These are phyloP conservation scores for Cerastis leucographa DNA, from an alignment of 2,888 invertebrate species.

Conservation along the genomic window DNA sequence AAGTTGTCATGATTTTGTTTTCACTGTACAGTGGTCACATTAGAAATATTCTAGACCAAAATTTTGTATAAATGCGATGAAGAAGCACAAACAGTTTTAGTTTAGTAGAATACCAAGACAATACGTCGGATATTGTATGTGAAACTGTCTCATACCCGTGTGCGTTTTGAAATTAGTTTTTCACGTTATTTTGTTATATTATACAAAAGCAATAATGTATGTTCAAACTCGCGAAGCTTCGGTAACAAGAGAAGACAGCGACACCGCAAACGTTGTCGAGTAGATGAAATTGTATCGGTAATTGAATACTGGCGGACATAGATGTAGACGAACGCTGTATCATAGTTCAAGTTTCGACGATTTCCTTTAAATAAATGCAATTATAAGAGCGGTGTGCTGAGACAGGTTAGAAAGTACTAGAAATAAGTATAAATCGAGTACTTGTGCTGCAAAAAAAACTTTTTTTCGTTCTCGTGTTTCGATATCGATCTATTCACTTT, in stretches of 20 bases:
- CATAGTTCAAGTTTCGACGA: constrained; percentile 48
- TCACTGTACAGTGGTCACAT: background rate
- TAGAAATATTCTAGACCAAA: background rate
- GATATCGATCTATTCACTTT: background rate
- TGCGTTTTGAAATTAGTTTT: background rate
- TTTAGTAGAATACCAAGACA: constrained; percentile 11
- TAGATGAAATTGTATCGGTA: constrained; percentile 56
- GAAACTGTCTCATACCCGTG: background rate
- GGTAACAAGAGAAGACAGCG: constrained; percentile 46
- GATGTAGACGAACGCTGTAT: constrained; percentile 34
- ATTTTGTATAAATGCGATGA: background rate
- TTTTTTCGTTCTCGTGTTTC: background rate
- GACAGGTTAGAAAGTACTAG: background rate
- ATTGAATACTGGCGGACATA: constrained; percentile 31
- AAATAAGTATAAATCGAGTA: background rate
- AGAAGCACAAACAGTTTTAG: background rate
- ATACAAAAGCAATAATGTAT: constrained; percentile 13
- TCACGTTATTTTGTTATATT: constrained; percentile 7
- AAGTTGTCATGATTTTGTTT: constrained; percentile 19
- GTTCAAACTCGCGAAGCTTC: constrained; percentile 51
- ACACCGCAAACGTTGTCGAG: constrained; percentile 29
- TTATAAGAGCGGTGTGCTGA: constrained; percentile 41
- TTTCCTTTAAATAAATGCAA: constrained; percentile 49
- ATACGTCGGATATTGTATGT: constrained; percentile 5
- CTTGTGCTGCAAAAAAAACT: background rate